A percentile compares a stretch with the other conserved stretches of the same genome.
These are phyloP conservation scores for Lochmaea crataegi DNA, from an alignment of 2,888 invertebrate species.

Conservation along the genomic window DNA sequence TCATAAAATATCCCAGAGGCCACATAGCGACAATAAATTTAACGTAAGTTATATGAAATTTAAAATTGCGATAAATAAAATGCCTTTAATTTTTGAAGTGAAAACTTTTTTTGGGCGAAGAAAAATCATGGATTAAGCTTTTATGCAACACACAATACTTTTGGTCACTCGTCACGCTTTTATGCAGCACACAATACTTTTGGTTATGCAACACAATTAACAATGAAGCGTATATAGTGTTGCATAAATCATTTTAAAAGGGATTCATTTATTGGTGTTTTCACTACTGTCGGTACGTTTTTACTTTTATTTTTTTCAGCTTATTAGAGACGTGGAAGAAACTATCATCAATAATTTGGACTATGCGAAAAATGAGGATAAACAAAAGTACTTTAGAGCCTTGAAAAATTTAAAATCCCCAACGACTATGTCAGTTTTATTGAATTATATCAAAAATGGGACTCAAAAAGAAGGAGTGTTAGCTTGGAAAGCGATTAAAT, in stretches of 20 bases:
- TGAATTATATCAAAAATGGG: constrained; percentile 69
- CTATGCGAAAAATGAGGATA: constrained; percentile 67
- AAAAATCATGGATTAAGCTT: too few relatives aligned
- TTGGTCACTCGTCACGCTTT: too few relatives aligned
- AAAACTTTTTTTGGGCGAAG: too few relatives aligned
- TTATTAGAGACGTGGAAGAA: constrained; percentile 58
- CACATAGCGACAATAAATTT: constrained; percentile 41
- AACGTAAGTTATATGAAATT: not conserved
- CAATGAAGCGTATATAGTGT: too few relatives aligned
- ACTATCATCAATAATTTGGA: constrained; percentile 60
- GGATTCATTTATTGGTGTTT: too few relatives aligned
- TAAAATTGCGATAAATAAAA: too few relatives aligned
- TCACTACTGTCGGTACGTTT: too few relatives aligned
- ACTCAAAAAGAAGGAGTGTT: constrained; percentile 70
- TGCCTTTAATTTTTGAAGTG: not conserved
- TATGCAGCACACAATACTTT: too few relatives aligned
- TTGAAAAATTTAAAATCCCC: constrained; percentile 76
- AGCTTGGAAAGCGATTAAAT: constrained; percentile 76
- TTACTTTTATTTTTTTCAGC: not conserved
- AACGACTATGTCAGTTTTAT: constrained; percentile 70
- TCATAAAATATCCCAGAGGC: constrained; percentile 60
- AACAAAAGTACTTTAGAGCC: constrained; percentile 73
- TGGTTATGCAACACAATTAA: too few relatives aligned
- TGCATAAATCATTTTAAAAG: too few relatives aligned
- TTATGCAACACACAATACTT: too few relatives aligned